Conservation (phyloP, 2,888 invertebrate genomes). For the Stenodema calcarata region DNA sequence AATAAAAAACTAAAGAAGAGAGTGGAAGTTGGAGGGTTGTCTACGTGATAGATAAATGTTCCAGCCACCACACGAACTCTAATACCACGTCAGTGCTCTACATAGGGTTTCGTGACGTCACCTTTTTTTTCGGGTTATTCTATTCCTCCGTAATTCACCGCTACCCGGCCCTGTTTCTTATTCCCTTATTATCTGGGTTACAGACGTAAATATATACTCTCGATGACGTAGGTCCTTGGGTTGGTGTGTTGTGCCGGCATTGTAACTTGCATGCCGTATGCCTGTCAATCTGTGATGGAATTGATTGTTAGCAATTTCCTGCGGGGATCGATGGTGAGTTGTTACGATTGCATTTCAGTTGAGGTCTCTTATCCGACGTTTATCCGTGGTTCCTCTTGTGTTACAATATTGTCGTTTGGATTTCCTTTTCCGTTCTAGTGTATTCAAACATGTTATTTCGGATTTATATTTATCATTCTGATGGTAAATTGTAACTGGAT, state of each 20-base stretch:
- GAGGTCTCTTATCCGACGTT: not conserved
- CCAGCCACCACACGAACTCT: slow-evolving; percentile 8
- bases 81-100: not conserved
- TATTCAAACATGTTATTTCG: too few species aligned
- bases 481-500: too few species aligned
- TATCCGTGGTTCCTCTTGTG: too few species aligned
- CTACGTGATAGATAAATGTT: slow-evolving; percentile 21
- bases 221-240: not conserved
- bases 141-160: not conserved
- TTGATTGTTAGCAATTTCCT: slow-evolving; percentile 28
- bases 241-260: not conserved
- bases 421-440: too few species aligned
- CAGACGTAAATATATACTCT: not conserved
- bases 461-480: too few species aligned
- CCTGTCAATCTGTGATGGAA: slow-evolving; percentile 29
- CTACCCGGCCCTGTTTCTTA: not conserved
- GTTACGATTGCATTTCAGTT: not conserved
- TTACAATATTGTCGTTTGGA: too few species aligned
- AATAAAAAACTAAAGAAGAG: not conserved
- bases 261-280: not conserved
- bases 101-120: slow-evolving; percentile 27
- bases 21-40: not conserved
- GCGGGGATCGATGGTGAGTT: slow-evolving; percentile 8
- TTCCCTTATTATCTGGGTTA: not conserved
- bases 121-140: not conserved